A percentile compares a stretch with the other conserved stretches of the same genome.
These are phyloP conservation scores for Unio delphinus DNA, from an alignment of 2,888 invertebrate species.

Conservation along the genomic window DNA sequence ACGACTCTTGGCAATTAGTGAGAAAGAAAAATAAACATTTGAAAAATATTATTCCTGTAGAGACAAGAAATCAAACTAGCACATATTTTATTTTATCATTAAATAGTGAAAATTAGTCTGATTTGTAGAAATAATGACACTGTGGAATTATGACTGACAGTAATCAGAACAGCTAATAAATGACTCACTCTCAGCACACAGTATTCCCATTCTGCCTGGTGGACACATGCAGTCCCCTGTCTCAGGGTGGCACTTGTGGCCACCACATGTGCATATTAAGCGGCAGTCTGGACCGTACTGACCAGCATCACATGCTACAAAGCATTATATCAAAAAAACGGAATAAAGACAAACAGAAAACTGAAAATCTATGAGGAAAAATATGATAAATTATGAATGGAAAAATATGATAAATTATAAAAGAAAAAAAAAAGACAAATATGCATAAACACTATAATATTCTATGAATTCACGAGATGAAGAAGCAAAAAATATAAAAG, in stretches of 20 bases:
- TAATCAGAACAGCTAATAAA: not conserved
- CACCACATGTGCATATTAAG: constrained; percentile 59
- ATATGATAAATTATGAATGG: not conserved
- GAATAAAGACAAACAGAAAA: constrained; percentile 5
- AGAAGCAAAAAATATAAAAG: too few species aligned
- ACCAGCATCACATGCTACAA: constrained; percentile 45
- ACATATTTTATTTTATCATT: too few species aligned
- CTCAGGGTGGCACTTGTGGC: constrained; percentile 63
- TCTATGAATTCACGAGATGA: too few species aligned
- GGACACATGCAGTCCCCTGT: constrained; percentile 69
- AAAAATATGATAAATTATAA: not conserved
- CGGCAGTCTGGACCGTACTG: constrained; percentile 66
- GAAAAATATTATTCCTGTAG: too few species aligned
- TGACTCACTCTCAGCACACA: constrained; percentile 70
- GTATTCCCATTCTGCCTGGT: constrained; percentile 69
- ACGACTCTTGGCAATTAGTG: too few species aligned
- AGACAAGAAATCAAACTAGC: too few species aligned
- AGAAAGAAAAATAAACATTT: too few species aligned
- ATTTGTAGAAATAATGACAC: not conserved
- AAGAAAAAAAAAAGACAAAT: not conserved
- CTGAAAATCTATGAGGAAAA: constrained; percentile 6
- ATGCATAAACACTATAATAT: too few species aligned
- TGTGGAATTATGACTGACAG: not conserved
- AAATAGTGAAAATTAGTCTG: not conserved
- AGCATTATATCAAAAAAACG: not conserved